Percentiles rank a stretch among this genome's conserved stretches.
Evolutionary conservation across 2,888 invertebrate genomes (phyloP).

Genomic region (Neocrepidodera transversa): DNA sequence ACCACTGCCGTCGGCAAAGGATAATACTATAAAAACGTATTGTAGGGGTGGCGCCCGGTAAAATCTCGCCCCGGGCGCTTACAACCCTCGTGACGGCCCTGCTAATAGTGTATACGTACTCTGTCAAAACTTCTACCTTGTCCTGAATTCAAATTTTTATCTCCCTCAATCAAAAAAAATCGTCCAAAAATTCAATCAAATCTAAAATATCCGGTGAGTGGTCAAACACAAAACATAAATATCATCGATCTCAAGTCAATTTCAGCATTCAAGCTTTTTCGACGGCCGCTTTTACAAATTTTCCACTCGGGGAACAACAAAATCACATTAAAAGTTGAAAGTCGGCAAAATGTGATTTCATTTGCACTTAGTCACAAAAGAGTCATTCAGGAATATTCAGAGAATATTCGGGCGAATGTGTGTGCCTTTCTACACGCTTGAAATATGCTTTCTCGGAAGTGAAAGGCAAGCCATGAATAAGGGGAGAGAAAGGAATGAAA

Average conservation of each 20-base stretch:
- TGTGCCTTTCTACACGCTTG: slow-evolving; percentile 11
- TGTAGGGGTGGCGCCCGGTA: too few relatives aligned
- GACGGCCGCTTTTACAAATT: slow-evolving; percentile 9
- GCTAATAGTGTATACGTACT: too few relatives aligned
- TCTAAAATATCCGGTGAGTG: background rate
- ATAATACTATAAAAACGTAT: too few relatives aligned
- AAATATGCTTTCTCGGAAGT: slow-evolving; percentile 5
- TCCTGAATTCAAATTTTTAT: too few relatives aligned
- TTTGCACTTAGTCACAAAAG: slow-evolving; percentile 19
- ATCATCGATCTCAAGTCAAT: slow-evolving; percentile 9
- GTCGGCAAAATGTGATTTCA: slow-evolving; percentile 15
- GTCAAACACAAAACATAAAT: slow-evolving; percentile 6
- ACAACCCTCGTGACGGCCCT: too few relatives aligned
- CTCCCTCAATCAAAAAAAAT: background rate
- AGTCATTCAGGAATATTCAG: slow-evolving; percentile 14
- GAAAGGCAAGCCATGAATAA: slow-evolving; percentile 1
- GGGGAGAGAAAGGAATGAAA: background rate
- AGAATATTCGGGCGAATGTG: slow-evolving; percentile 5
- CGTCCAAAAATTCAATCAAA: background rate
- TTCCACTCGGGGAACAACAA: slow-evolving; percentile 11
- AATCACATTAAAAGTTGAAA: slow-evolving; percentile 18
- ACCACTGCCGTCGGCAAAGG: too few relatives aligned
- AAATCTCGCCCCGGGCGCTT: too few relatives aligned
- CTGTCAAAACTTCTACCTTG: too few relatives aligned
- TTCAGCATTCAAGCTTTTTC: background rate